A percentile compares a stretch with the other conserved stretches of the same genome.
phyloP scores from a whole-genome alignment of 35 echinoderm and acorn worm species.

The Strongylocentrotus purpuratus region DNA sequence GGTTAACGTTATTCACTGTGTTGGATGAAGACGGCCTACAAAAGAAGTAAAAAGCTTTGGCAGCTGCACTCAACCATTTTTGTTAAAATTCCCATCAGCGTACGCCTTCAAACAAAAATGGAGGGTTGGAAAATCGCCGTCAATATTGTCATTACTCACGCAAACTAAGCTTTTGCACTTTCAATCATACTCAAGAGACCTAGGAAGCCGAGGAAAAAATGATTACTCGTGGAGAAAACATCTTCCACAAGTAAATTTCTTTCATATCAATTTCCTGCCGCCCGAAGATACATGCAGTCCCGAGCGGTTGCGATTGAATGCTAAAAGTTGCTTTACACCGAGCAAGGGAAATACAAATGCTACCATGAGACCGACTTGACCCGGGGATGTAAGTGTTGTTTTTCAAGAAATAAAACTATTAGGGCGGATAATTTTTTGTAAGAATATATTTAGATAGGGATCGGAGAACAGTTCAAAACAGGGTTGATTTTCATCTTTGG shows the following conservation, averaged over 20 bases:
- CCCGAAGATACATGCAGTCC: neutral
- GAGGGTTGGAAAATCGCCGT: neutral
- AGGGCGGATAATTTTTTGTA: neutral
- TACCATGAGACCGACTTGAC: neutral
- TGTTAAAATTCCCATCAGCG: too few species aligned
- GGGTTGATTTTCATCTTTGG: neutral
- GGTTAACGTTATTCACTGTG: too few species aligned
- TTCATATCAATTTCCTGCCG: neutral
- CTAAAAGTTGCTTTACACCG: neutral
- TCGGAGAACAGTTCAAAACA: neutral
- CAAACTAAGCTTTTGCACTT: constrained; percentile 4
- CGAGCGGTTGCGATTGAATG: neutral
- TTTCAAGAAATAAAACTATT: neutral
- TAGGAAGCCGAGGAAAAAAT: neutral
- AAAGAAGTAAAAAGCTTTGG: too few species aligned
- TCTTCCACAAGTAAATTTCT: neutral
- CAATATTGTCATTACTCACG: neutral
- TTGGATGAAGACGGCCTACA: too few species aligned
- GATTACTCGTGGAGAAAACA: neutral
- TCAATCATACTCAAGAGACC: neutral
- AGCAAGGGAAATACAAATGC: neutral
- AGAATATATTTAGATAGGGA: neutral
- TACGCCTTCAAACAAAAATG: neutral
- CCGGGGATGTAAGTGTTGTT: neutral
- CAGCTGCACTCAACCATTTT: too few species aligned